Percentiles rank a stretch among this genome's conserved stretches.
These are phyloP conservation scores for Holothuria scabra DNA, from an alignment of 53 echinoderm and acorn worm genomes.

Conservation along the genomic window DNA sequence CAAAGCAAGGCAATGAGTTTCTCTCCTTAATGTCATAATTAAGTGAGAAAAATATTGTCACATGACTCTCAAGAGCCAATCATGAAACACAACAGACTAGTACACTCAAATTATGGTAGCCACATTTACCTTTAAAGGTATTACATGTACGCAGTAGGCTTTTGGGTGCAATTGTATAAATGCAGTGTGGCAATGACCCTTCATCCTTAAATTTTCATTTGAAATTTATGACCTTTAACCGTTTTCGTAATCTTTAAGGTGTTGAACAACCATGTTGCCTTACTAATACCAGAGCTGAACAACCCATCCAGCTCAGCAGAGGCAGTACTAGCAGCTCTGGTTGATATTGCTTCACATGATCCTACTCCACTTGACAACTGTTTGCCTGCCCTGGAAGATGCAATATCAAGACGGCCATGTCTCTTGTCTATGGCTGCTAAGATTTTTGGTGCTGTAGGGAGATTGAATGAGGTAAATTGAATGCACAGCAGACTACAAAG, in stretches of 20 bases:
- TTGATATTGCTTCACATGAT: conserved; percentile 75
- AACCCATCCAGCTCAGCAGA: conserved; percentile 59
- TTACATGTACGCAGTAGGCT: too few relatives aligned
- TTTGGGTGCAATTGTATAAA: too few relatives aligned
- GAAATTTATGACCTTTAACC: neutral
- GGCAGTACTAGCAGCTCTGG: conserved; percentile 43
- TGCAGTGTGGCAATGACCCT: too few relatives aligned
- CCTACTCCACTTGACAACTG: conserved; percentile 72
- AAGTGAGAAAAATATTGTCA: too few relatives aligned
- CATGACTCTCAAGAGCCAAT: too few relatives aligned
- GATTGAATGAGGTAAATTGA: conserved; percentile 71
- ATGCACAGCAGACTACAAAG: neutral
- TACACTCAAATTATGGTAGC: too few relatives aligned
- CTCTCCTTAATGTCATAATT: too few relatives aligned
- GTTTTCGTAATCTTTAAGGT: conserved; percentile 51
- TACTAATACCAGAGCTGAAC: conserved; percentile 74
- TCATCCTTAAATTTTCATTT: too few relatives aligned
- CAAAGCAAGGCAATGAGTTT: too few relatives aligned
- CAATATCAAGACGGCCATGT: conserved; percentile 76
- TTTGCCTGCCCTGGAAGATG: conserved; percentile 70
- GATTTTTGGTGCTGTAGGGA: conserved; percentile 94
- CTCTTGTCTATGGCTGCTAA: conserved; percentile 87
- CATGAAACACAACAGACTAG: too few relatives aligned
- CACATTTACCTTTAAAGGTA: too few relatives aligned
- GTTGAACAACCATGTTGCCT: conserved; percentile 68